Percentiles rank a stretch among this genome's conserved stretches.
These are phyloP conservation scores for Parus major DNA, from an alignment of 2,113 vertebrate species.

Conservation along the genomic window DNA sequence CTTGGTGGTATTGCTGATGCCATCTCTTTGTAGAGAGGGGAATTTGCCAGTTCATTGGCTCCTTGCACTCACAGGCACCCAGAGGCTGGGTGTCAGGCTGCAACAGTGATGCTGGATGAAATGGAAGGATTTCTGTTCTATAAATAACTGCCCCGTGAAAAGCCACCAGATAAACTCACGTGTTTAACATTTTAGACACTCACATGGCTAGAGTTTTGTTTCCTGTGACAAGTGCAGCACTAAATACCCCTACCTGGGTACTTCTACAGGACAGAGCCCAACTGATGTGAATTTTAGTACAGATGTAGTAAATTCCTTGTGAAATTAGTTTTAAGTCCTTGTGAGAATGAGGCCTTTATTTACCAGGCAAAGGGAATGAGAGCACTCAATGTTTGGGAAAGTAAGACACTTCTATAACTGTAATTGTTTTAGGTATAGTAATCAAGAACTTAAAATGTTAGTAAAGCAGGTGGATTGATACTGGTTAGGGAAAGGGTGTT, in stretches of 20 bases:
- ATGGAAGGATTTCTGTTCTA: neutral
- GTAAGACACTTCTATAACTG: neutral
- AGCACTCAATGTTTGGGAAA: neutral
- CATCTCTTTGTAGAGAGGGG: neutral
- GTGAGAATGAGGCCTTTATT: neutral
- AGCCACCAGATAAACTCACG: neutral
- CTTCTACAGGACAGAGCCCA: neutral
- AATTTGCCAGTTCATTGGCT: neutral
- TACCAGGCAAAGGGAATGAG: neutral
- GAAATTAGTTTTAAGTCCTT: neutral
- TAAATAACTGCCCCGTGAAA: neutral
- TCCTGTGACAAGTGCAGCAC: neutral
- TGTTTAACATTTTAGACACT: neutral
- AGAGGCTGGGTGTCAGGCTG: neutral
- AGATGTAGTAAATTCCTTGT: neutral
- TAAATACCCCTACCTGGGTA: neutral
- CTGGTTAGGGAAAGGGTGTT: neutral
- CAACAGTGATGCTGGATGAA: neutral
- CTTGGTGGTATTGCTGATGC: neutral
- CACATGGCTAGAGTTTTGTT: neutral
- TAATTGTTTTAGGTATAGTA: neutral
- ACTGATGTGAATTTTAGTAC: neutral
- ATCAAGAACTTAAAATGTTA: neutral
- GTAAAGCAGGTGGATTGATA: neutral
- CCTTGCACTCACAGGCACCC: neutral